These are phyloP conservation scores for Pyrocoelia pectoralis DNA, from an alignment of 2,888 invertebrate species.

Conservation along the genomic window DNA sequence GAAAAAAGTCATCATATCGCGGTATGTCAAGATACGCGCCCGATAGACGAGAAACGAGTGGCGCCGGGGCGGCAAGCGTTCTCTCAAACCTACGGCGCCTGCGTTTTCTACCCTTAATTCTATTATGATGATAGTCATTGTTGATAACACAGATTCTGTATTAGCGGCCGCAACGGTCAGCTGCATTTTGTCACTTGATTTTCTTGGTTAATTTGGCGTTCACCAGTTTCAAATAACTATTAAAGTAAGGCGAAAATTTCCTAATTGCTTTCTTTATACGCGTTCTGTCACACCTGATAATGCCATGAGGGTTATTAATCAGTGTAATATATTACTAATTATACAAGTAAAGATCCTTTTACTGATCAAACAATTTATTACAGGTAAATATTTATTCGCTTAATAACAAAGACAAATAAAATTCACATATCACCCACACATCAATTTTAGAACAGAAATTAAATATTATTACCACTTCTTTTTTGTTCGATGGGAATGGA, in stretches of 20 bases:
- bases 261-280: background rate
- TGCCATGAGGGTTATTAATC: background rate
- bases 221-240: background rate
- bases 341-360: background rate
- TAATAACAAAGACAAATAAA: background rate
- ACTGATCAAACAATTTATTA: constrained; percentile 5
- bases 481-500: no score
- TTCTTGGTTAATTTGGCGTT: background rate
- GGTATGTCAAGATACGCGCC: constrained; percentile 41
- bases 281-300: background rate
- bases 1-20: constrained; percentile 47
- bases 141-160: constrained; percentile 50
- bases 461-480: no score
- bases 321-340: constrained; percentile 1
- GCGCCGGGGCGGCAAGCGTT: constrained; percentile 52
- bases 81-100: constrained; percentile 49
- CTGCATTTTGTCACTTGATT: constrained; percentile 22
- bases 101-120: constrained; percentile 53
- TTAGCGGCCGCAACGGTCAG: constrained; percentile 30
- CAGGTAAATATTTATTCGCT: background rate
- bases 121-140: constrained; percentile 54
- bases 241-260: background rate
- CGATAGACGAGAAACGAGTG: constrained; percentile 49
- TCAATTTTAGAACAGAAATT: background rate
- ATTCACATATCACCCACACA: no score